Conservation (phyloP, 2,888 invertebrate genomes). For the Bedellia somnulentella region DNA sequence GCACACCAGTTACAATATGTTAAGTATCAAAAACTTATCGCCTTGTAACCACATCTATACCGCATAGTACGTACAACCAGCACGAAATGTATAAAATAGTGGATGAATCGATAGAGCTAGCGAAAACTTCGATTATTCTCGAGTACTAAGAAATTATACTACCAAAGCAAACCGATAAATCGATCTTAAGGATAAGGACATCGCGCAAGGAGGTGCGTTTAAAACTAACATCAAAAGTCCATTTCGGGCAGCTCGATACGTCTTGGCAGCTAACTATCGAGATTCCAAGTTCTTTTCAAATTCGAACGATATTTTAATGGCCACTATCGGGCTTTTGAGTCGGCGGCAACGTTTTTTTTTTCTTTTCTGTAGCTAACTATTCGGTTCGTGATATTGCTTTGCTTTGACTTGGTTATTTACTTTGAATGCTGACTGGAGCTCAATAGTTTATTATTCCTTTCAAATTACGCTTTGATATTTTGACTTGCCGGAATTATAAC, state of each 20-base stretch:
- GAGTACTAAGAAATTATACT: neutral
- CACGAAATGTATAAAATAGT: no score
- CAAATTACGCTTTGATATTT: no score
- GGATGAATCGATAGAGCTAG: no score
- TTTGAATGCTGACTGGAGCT: conserved; percentile 19
- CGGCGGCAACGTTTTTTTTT: conserved; percentile 26
- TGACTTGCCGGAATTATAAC: no score
- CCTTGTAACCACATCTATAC: no score
- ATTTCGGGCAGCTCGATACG: conserved; percentile 35
- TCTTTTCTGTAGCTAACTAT: conserved; percentile 27
- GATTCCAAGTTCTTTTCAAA: conserved; percentile 38
- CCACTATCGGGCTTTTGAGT: conserved; percentile 30
- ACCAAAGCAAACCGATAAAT: conserved; percentile 4
- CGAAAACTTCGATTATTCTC: neutral
- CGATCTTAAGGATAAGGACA: conserved; percentile 7
- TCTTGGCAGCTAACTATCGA: conserved; percentile 29
- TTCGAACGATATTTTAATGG: conserved; percentile 57
- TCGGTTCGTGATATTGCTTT: conserved; percentile 37
- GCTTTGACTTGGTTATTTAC: conserved; percentile 37
- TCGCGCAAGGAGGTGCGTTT: conserved; percentile 18
- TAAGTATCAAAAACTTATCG: no score
- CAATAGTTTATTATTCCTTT: conserved; percentile 16
- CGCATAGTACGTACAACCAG: no score
- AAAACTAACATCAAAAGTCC: conserved; percentile 48
- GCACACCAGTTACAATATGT: no score